Base-by-base conservation (phyloP, 2,113 vertebrate genomes). In the Campylomormyrus tamandua region DNA sequence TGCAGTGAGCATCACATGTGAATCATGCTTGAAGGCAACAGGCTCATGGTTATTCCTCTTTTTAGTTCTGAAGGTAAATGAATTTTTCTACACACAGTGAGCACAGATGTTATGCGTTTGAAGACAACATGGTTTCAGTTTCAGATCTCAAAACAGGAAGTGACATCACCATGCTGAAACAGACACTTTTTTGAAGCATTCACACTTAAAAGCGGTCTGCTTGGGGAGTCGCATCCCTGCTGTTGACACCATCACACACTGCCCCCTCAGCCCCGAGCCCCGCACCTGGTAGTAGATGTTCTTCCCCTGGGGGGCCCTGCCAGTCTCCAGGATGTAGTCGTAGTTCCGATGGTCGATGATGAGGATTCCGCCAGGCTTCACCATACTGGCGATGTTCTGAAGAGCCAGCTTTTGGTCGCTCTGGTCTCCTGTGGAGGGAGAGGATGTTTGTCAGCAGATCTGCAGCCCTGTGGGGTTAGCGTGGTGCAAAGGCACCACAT, bases 201-300 rank as follows among this genome's bases (percentile, higher is more conserved):
- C 62, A 31, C 19, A 39, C 11, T 8, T 19, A 5, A 77, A 77
- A 19, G 15, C 2, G 27, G 70, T 39, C 11, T 35, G 24, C 58
- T 66, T 9, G 58, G 58, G n/a, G 9, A 4, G n/a, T 11, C 2
- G 8, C 58, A 27, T 11, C 58, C n/a, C n/a, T 27, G n/a, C 24
- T 10, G 58, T 27, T 7, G 70, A 31, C 11, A 13, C 31, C 39
- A 24, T n/a, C 2, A 17, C 49, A 62, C 5, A n/a, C 62, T 31
- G 84, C 84, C 24, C 52, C 48, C 19, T n/a, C 42, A 52, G 46
- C 19, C 27, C 50, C 4, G n/a, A 46, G 58, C 31, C 31, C 24
- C 15, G 9, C 92, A 99, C 98, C 98, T 99, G 98, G 86, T 99
- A 99, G 94, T 99, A 99, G 93, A 99, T 99, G 92, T 99, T 99